Base-by-base conservation (phyloP, 2,888 invertebrate species). In the Lymantria monacha region DNA sequence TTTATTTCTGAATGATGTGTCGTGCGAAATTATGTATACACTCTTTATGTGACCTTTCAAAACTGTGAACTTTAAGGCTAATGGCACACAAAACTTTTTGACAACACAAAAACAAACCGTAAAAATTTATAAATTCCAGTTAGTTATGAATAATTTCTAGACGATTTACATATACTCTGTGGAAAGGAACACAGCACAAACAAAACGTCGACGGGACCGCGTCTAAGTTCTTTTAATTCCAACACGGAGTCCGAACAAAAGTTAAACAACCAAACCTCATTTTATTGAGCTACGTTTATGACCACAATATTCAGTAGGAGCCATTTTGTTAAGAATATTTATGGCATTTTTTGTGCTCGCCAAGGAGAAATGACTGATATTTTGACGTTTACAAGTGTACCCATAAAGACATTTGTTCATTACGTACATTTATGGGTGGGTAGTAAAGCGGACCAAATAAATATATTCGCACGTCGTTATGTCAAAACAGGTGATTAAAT, bases 301-400 rank as follows among this genome's bases (percentile, higher is more conserved):
- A 79, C 81, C 76, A 76, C 83, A 84, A 86, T 87, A 87, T 88
- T 87, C 88, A 87, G 89, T 88, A 89, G 89, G 86, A 85, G 80
- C 79, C 81, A 82, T 86, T 87, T 84, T 86, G 88, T 89, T 88
- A 83, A 80, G 75, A 81, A 85, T 85, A 89, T 89, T 89, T 89
- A 89, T 86, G 87, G 78, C 78, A 69, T 83, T 86, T 87, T 87
- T 88, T 87, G 84, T 86, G 70, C 55, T 70, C 59, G 61, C 71
- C 70, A 69, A 69, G 67, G 74, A 79, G 83, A 84, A 85, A 85
- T 84, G 81, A 85, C 78, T 81, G 83, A 87, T 84, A 86, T 10
- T 86, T 85, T 78, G 87, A 85, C 85, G 81, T 86, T 86, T 85
- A 87, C 87, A 87, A 85, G 85, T 83, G 75, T 79, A 76, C 82